Evolutionary conservation across 1,140 invertebrate species (phyloP).

Genomic region (Coboldia fuscipes): DNA sequence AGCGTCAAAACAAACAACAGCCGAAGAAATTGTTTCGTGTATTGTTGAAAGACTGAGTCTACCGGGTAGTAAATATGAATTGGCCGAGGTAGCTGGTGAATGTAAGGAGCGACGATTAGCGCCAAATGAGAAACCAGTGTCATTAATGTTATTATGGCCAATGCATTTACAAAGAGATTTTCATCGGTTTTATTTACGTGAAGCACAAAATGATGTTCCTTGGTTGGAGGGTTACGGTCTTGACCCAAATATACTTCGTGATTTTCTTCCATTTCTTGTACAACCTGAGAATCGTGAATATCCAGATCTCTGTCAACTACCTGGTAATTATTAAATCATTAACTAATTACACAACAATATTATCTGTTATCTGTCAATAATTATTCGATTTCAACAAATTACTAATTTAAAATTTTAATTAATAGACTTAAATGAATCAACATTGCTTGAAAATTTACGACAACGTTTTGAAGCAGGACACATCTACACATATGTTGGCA

Average conservation of each 20-base stretch:
- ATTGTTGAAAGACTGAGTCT: constrained; percentile 51
- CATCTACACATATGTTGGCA: constrained; percentile 93
- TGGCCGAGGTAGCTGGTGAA: constrained; percentile 77
- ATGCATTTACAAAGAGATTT: constrained; percentile 34
- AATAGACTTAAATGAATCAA: constrained; percentile 74
- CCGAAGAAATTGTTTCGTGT: constrained; percentile 71
- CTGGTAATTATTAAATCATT: constrained; percentile 16
- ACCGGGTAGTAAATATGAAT: constrained; percentile 38
- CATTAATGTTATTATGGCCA: constrained; percentile 84
- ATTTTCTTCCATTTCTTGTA: constrained; percentile 76
- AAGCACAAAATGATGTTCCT: constrained; percentile 50
- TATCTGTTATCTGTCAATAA: not conserved
- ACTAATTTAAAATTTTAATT: not conserved
- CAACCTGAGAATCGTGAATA: constrained; percentile 80
- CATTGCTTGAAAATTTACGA: constrained; percentile 73
- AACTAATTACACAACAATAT: not conserved
- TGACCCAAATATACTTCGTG: constrained; percentile 73
- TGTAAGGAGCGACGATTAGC: constrained; percentile 83
- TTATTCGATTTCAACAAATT: not conserved
- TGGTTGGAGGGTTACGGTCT: constrained; percentile 75
- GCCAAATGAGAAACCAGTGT: constrained; percentile 69
- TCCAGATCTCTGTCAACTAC: constrained; percentile 84
- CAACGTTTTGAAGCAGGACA: constrained; percentile 76
- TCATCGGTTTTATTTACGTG: constrained; percentile 58
- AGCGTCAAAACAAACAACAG: constrained; percentile 76